Conservation (phyloP, 2,113 vertebrate species). For the Oryctolagus cuniculus region DNA sequence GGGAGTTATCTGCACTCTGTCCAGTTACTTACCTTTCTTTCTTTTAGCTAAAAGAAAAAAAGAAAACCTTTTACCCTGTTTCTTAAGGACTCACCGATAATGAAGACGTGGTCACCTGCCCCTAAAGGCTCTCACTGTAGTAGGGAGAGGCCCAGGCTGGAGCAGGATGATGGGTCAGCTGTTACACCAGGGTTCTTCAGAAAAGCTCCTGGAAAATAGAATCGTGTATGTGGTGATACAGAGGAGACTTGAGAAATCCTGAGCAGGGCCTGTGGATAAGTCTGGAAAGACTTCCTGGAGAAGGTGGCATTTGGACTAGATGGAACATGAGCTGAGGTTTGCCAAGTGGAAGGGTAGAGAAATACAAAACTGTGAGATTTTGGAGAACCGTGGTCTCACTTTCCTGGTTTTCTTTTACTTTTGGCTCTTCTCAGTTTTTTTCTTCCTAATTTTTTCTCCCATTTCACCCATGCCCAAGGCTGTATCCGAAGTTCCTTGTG, state of each 20-base stretch:
- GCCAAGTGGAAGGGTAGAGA: neutral
- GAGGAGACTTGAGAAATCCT: neutral
- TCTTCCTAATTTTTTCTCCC: neutral
- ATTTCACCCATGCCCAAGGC: neutral
- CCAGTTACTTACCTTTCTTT: neutral
- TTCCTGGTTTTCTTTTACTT: neutral
- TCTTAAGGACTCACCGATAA: neutral
- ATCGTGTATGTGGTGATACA: no score
- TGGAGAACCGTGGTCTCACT: neutral
- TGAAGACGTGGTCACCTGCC: neutral
- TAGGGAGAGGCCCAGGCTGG: neutral
- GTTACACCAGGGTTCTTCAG: no score
- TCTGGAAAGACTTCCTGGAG: neutral
- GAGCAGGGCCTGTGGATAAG: neutral
- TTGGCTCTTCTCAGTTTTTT: neutral
- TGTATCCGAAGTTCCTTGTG: neutral
- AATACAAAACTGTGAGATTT: neutral
- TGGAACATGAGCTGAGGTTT: slow-evolving; percentile 5
- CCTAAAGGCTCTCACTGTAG: neutral
- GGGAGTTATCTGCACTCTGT: neutral
- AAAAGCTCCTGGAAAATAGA: no score
- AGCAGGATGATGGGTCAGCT: neutral
- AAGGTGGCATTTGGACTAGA: neutral
- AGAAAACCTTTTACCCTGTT: neutral
- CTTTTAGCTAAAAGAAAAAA: neutral